These are phyloP conservation scores for Platyscapa corneri DNA, from an alignment of 1,140 invertebrate genomes.

Conservation along the genomic window DNA sequence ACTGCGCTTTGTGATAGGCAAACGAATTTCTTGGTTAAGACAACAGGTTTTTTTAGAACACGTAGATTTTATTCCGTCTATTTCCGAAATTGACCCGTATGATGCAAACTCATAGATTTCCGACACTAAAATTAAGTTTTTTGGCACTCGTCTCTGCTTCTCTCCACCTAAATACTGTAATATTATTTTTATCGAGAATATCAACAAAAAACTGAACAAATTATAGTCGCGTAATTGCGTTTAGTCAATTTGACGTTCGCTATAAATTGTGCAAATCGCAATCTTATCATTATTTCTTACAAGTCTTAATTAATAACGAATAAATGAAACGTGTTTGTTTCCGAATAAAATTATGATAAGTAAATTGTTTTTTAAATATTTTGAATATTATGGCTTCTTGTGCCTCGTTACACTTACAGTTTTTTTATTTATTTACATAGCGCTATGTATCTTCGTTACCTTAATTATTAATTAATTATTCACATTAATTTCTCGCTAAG, in stretches of 20 bases:
- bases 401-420: no score
- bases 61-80: not conserved
- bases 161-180: not conserved
- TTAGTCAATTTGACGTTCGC: not conserved
- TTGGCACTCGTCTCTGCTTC: not conserved
- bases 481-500: no score
- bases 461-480: no score
- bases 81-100: slow-evolving; percentile 4
- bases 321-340: not conserved
- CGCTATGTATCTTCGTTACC: no score
- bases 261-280: not conserved
- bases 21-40: not conserved
- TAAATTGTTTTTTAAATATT: no score
- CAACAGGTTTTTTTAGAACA: not conserved
- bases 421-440: no score
- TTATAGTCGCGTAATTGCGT: no score
- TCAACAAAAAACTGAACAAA: no score
- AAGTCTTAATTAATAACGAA: not conserved
- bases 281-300: not conserved
- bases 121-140: not conserved
- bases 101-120: not conserved
- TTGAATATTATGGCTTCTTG: no score
- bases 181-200: not conserved
- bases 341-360: not conserved
- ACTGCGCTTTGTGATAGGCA: not conserved